Conservation (phyloP, 2,113 vertebrate species). For the Daubentonia madagascariensis region DNA sequence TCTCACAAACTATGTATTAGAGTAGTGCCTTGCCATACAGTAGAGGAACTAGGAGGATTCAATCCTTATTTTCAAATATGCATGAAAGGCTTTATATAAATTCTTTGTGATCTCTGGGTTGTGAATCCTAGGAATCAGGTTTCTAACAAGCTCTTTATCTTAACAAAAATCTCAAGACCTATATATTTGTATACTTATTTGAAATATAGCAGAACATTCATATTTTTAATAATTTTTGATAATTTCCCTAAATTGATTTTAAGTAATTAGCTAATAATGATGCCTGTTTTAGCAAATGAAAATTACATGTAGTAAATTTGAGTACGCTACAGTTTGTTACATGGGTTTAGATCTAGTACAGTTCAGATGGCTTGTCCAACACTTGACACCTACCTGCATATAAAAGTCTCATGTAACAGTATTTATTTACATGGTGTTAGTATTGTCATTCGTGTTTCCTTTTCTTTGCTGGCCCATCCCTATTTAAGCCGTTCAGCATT, state of each 20-base stretch:
- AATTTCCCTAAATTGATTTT: conserved; percentile 3
- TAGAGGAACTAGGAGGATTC: neutral
- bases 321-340: neutral
- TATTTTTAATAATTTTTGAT: neutral
- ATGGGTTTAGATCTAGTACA: neutral
- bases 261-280: neutral
- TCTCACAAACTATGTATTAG: neutral
- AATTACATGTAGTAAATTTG: neutral
- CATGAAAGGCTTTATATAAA: neutral
- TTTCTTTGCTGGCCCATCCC: neutral
- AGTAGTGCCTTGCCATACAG: neutral
- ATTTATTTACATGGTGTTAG: conserved; percentile 17
- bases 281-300: conserved; percentile 14
- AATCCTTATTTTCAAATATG: neutral
- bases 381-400: neutral
- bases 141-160: conserved; percentile 21
- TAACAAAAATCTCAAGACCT: neutral
- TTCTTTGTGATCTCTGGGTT: neutral
- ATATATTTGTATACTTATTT: conserved; percentile 19
- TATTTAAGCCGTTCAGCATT: neutral
- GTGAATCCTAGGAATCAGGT: neutral
- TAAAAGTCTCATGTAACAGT: neutral
- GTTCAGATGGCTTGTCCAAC: neutral
- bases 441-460: conserved; percentile 19
- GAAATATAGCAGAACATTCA: neutral